Conservation (phyloP, 2,797 vertebrate species). For the Sparus aurata region DNA sequence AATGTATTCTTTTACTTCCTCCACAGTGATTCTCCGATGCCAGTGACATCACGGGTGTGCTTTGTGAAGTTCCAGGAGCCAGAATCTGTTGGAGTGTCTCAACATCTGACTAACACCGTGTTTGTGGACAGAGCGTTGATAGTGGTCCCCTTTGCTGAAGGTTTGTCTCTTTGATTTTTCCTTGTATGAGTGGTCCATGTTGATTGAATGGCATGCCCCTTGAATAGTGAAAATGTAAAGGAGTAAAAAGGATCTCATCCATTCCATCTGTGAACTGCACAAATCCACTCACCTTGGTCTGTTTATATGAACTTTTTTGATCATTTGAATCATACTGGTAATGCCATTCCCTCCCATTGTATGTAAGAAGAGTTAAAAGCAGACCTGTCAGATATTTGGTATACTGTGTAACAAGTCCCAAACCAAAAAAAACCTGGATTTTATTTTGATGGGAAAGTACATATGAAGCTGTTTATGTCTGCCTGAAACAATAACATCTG, state of each 20-base stretch:
- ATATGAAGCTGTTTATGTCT: neutral
- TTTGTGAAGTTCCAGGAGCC: conserved; percentile 99
- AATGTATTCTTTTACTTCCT: neutral
- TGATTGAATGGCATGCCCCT: conserved; percentile 57
- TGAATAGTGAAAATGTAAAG: conserved; percentile 41
- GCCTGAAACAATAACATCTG: conserved; percentile 13
- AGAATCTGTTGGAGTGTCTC: conserved; percentile 96
- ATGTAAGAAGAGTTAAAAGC: conserved; percentile 37
- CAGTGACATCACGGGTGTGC: conserved; percentile 97
- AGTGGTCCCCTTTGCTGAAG: conserved; percentile 98
- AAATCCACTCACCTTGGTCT: conserved; percentile 29
- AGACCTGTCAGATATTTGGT: conserved; percentile 44
- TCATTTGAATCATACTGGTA: conserved; percentile 39
- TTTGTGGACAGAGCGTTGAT: conserved; percentile 99
- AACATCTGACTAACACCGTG: conserved; percentile 98
- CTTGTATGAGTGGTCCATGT: conserved; percentile 49
- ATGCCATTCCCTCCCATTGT: conserved; percentile 34
- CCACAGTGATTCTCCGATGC: conserved; percentile 95
- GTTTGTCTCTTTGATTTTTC: conserved; percentile 88
- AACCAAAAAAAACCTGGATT: neutral
- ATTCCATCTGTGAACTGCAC: conserved; percentile 37
- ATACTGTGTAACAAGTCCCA: conserved; percentile 39
- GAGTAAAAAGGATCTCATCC: conserved; percentile 15
- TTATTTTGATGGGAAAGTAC: conserved; percentile 5
- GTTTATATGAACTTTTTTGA: conserved; percentile 32